These are phyloP conservation scores for Emys orbicularis DNA, from an alignment of 2,797 vertebrate genomes.

Conservation along the genomic window DNA sequence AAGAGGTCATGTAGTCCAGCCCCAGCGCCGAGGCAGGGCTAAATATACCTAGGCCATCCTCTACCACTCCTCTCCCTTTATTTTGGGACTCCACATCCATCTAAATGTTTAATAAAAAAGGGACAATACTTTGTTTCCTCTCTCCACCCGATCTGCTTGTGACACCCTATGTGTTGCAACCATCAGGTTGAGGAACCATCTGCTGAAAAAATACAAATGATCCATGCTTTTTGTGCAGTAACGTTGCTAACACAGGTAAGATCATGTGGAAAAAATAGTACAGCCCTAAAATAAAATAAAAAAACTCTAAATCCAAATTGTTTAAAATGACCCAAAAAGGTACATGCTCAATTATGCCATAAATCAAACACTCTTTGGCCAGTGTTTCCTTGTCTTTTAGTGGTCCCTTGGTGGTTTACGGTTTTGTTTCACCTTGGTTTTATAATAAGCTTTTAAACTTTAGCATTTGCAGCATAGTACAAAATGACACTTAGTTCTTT, in stretches of 20 bases:
- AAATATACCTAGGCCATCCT: not conserved
- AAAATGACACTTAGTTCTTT: not conserved
- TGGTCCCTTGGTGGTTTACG: not conserved
- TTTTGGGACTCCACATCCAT: accelerated
- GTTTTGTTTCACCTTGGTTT: not conserved
- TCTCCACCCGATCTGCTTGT: not conserved
- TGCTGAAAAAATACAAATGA: not conserved
- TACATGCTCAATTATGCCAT: not conserved
- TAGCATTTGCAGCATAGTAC: too few relatives aligned
- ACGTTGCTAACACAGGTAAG: accelerated
- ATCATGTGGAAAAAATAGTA: accelerated
- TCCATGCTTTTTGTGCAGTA: too few relatives aligned
- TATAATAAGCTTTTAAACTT: not conserved
- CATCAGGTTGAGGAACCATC: not conserved
- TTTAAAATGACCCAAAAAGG: too few relatives aligned
- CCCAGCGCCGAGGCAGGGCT: not conserved
- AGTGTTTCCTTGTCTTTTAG: not conserved
- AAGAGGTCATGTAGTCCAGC: not conserved
- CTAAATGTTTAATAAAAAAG: accelerated
- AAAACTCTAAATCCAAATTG: not conserved
- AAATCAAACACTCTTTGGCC: not conserved
- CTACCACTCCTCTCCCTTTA: not conserved
- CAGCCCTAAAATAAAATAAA: not conserved
- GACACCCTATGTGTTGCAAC: accelerated
- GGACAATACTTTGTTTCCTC: not conserved